Conservation (phyloP, 2,888 invertebrate species). For the Epinotia bilunana region DNA sequence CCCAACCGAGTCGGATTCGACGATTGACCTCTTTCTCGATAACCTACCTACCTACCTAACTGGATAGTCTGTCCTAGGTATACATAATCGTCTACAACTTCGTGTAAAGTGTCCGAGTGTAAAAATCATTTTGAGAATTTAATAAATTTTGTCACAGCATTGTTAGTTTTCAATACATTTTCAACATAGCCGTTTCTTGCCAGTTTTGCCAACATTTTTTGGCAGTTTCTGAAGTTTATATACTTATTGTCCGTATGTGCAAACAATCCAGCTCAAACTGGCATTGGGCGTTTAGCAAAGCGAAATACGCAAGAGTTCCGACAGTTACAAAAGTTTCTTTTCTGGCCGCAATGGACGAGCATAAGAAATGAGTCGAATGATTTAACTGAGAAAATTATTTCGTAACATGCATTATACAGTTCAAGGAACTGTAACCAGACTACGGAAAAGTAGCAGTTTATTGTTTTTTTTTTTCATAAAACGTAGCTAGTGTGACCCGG, state of each 20-base stretch:
- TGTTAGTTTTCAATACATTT: not conserved
- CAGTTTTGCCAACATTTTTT: conserved; percentile 24
- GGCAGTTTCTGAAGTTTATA: conserved; percentile 26
- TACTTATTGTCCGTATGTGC: conserved; percentile 17
- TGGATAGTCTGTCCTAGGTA: too few species aligned
- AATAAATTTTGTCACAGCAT: not conserved
- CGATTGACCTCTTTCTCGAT: too few species aligned
- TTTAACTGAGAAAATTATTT: not conserved
- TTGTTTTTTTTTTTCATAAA: too few species aligned
- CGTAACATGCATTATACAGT: too few species aligned
- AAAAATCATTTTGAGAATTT: not conserved
- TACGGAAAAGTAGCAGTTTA: too few species aligned
- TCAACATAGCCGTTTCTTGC: not conserved
- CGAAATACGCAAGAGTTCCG: conserved; percentile 2
- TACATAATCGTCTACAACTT: too few species aligned
- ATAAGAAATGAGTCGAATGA: not conserved
- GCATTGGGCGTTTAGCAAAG: conserved; percentile 3
- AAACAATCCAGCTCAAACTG: conserved; percentile 5
- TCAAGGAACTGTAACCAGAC: too few species aligned
- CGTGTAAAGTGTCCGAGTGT: too few species aligned
- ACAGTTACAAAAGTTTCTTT: conserved; percentile 6
- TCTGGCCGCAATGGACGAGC: not conserved
- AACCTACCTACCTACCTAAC: too few species aligned
- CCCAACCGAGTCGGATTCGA: too few species aligned
- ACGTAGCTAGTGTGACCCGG: too few species aligned